Conservation (phyloP, 2,113 vertebrate species). For the human (Homo sapiens) region DNA sequence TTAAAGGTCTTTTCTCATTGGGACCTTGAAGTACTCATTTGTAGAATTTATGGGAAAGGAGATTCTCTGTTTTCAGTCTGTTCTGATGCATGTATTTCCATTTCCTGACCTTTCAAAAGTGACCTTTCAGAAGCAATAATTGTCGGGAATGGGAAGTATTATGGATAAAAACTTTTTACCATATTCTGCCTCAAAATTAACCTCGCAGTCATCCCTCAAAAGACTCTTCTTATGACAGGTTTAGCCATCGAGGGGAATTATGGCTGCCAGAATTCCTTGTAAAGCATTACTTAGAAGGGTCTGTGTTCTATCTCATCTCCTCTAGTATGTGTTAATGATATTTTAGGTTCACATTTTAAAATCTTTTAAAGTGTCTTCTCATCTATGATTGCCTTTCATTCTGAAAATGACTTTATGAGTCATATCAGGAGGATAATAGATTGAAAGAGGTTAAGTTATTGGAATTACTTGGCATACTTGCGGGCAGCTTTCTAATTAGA, state of each 20-base stretch:
- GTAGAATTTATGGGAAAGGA: slow-evolving; percentile 68
- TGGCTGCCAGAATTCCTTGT: neutral
- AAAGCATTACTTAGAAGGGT: neutral
- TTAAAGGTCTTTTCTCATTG: slow-evolving; percentile 77
- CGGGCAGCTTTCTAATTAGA: neutral
- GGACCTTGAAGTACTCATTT: slow-evolving; percentile 61
- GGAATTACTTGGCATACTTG: neutral
- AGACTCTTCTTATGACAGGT: neutral
- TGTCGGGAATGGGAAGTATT: slow-evolving; percentile 53
- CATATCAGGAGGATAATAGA: neutral
- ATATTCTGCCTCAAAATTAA: slow-evolving; percentile 22
- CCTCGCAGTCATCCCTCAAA: neutral
- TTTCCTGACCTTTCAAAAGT: slow-evolving; percentile 65
- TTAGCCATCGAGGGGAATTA: neutral
- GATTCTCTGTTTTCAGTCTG: slow-evolving; percentile 2
- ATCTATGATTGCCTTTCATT: neutral
- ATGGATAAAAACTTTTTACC: neutral
- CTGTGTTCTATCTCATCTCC: neutral
- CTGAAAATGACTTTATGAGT: neutral
- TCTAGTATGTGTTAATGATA: neutral
- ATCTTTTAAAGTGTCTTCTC: neutral
- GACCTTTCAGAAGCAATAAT: slow-evolving; percentile 46
- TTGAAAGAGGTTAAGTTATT: neutral
- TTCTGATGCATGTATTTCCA: slow-evolving; percentile 61
- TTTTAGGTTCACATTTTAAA: slow-evolving; percentile 25